These are phyloP conservation scores for Elgaria multicarinata DNA, from an alignment of 2,113 vertebrate genomes.

Conservation along the genomic window DNA sequence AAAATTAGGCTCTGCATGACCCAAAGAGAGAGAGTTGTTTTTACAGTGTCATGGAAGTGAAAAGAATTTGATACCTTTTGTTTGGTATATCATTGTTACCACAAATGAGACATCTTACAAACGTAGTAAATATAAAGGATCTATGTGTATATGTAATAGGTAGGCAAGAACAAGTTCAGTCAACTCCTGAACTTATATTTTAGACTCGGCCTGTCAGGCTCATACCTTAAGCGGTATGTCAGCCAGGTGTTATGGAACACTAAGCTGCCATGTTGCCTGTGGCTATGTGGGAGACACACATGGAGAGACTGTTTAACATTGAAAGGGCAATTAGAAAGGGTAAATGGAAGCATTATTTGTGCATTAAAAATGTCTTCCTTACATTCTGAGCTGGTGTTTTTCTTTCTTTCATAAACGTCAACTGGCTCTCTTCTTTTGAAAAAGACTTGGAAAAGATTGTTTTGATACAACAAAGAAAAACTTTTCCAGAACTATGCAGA, in stretches of 20 bases:
- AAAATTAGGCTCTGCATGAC: not conserved
- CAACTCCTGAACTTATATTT: not conserved
- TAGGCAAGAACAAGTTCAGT: constrained; percentile 20
- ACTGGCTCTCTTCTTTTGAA: constrained; percentile 1
- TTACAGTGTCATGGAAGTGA: constrained; percentile 24
- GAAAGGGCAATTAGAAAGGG: not conserved
- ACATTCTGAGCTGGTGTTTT: not conserved
- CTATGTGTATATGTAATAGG: not conserved
- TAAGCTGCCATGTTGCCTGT: not conserved
- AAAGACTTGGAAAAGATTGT: not conserved
- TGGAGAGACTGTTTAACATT: not conserved
- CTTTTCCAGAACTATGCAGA: not conserved
- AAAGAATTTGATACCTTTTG: constrained; percentile 35
- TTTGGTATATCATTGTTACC: constrained; percentile 1
- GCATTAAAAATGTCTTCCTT: not conserved
- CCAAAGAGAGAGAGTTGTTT: not conserved
- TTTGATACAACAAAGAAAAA: constrained; percentile 23
- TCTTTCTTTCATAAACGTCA: not conserved
- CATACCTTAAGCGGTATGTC: not conserved
- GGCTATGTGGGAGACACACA: not conserved
- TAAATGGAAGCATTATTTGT: constrained; percentile 33
- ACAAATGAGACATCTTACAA: not conserved
- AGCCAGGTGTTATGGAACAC: not conserved
- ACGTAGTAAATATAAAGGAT: not conserved
- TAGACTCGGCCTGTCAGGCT: not conserved